A percentile compares a stretch with the other conserved stretches of the same genome.
phyloP scores from a whole-genome alignment of 2,888 invertebrate genomes.

The Oscheius sp. region DNA sequence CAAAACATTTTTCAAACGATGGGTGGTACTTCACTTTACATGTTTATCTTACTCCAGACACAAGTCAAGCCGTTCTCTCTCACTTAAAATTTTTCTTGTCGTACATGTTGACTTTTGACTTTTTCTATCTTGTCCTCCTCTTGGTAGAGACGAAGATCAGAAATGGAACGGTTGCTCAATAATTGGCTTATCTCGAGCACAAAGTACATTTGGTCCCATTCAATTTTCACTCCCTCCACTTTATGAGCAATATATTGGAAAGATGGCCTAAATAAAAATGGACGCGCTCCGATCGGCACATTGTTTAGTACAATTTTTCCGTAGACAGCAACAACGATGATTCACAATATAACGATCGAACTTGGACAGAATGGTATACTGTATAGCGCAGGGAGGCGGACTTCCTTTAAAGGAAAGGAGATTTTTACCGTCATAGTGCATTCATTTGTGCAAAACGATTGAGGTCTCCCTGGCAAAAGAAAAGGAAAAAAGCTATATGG shows the following conservation, averaged over 20 bases:
- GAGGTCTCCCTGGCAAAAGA: background rate
- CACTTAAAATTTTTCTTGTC: no score
- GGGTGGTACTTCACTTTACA: no score
- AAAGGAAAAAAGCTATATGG: background rate
- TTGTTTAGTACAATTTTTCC: conserved; percentile 15
- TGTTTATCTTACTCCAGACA: no score
- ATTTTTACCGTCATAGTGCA: no score
- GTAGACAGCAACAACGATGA: background rate
- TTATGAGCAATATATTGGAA: conserved; percentile 24
- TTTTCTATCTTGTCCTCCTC: background rate
- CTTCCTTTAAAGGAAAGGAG: no score
- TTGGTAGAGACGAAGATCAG: background rate
- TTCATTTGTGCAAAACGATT: no score
- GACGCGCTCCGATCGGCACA: background rate
- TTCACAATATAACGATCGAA: background rate
- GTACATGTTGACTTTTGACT: background rate
- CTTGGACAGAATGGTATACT: background rate
- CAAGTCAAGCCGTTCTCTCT: no score
- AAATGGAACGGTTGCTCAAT: background rate
- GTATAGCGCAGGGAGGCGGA: background rate
- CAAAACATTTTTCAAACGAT: no score
- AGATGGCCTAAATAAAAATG: background rate
- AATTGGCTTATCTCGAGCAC: background rate
- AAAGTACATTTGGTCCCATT: conserved; percentile 9
- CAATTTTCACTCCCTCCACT: conserved; percentile 9